Evolutionary conservation across 1,140 invertebrate genomes (phyloP).

Genomic region (Liolophura sinensis): DNA sequence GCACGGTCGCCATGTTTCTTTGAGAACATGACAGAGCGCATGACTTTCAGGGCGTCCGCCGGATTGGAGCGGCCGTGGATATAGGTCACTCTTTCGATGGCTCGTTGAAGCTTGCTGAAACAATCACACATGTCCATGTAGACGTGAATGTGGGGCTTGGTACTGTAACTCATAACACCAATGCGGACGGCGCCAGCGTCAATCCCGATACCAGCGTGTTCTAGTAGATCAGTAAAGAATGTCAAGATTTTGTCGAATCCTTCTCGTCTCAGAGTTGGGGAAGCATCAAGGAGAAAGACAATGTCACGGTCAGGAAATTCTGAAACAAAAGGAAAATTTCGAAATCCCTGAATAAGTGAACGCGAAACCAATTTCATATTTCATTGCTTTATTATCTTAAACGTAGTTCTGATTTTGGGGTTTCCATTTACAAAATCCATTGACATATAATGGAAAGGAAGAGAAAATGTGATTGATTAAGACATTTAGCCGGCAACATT

Average conservation of each 20-base stretch:
- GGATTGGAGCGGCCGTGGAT: slow-evolving; percentile 36
- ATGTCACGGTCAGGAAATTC: slow-evolving; percentile 23
- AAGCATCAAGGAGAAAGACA: slow-evolving; percentile 37
- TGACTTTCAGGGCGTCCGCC: slow-evolving; percentile 22
- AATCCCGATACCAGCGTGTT: slow-evolving; percentile 24
- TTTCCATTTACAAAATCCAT: no score
- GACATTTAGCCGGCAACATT: no score
- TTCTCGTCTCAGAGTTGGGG: slow-evolving; percentile 31
- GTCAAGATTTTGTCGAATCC: slow-evolving; percentile 33
- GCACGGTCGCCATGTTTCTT: slow-evolving; percentile 32
- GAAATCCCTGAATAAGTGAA: no score
- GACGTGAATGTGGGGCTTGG: slow-evolving; percentile 25
- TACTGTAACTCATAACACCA: slow-evolving; percentile 33
- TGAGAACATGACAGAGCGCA: slow-evolving; percentile 23
- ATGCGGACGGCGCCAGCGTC: slow-evolving; percentile 33
- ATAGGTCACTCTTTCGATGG: slow-evolving; percentile 32
- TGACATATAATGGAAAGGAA: no score
- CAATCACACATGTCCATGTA: slow-evolving; percentile 25
- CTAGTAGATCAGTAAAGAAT: slow-evolving; percentile 32
- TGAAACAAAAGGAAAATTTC: no score
- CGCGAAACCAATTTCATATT: no score
- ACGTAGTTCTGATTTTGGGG: no score
- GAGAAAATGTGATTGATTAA: no score
- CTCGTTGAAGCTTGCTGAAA: slow-evolving; percentile 19
- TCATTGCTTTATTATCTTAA: no score